Evolutionary conservation across 2,113 vertebrate genomes (phyloP), one percentile per base, ranked within the genome.

Genomic region (Mastomys natalensis): DNA sequence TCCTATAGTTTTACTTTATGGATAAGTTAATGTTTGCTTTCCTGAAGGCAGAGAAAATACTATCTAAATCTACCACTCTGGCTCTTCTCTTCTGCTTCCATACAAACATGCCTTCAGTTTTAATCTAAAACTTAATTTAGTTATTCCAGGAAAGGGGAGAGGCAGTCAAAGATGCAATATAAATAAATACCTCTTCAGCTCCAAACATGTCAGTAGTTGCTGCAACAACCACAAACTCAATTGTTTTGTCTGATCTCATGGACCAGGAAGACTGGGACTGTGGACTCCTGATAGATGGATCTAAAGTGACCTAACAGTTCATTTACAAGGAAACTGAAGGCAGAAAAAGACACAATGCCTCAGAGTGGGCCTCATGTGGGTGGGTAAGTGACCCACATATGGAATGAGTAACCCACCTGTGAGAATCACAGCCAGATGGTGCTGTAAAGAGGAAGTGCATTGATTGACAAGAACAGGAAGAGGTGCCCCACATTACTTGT

Each of bases 81-180:
- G 7, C 29, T 74, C 89, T 82, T 86, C 6, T 43, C 8, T 80
- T 29, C 22, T 70, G 55, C 22, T 62, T 80, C 91, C 15, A 6
- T 64, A 73, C 80, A 31, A 94, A 85, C 90, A 77, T 5, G 13
- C 16, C 29, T 77, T 90, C 43, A 45, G 40, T 73, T 89, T 90
- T n/a, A 78, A n/a, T 91, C 45, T 97, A 73, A 91, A 94, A 76
- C 26, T 70, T 93, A 95, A 78, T 58, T 95, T 74, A 76, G 87
- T 37, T 37, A 22, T 62, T 74, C 72, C 19, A 81, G 3, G 7
- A 80, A 89, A 91, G 15, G 90, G 77, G 40, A 88, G 93, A 45
- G 73, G 37, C 29, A 1, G n/a, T 22, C 73, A 40, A 64, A 11
- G 74, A 80, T 6, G 2, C 55, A 91, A 62, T 80, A 89, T 62